Conservation (phyloP, 2,888 invertebrate species). For the Stratiomys singularior region DNA sequence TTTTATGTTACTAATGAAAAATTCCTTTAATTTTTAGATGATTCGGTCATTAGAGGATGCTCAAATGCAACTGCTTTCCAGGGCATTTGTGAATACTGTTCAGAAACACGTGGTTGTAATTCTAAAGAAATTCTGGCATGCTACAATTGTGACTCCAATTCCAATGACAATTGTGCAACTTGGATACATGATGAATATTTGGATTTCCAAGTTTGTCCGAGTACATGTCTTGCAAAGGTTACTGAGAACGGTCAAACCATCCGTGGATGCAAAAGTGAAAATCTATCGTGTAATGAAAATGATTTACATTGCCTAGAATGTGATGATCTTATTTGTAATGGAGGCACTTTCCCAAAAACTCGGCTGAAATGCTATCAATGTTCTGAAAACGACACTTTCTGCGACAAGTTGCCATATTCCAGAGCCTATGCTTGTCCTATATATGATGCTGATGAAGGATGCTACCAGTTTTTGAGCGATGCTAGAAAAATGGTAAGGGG, state of each 20-base stretch:
- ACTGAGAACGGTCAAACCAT: conserved; percentile 19
- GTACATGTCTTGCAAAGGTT: background rate
- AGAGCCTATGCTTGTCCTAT: conserved; percentile 1
- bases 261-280: background rate
- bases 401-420: background rate
- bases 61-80: background rate
- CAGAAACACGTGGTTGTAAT: background rate
- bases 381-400: background rate
- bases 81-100: conserved; percentile 1
- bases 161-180: conserved; percentile 15
- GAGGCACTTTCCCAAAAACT: background rate
- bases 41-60: conserved; percentile 17
- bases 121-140: conserved; percentile 1
- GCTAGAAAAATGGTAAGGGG: conserved; percentile 23
- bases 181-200: conserved; percentile 18
- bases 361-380: conserved; percentile 20
- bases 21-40: conserved; percentile 6
- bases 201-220: conserved; percentile 12
- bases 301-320: background rate
- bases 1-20: no score
- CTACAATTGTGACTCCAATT: background rate
- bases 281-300: background rate
- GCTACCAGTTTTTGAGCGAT: conserved; percentile 19
- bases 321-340: background rate
- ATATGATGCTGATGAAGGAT: background rate